A percentile compares a stretch with the other conserved stretches of the same genome.
phyloP scores from a whole-genome alignment of 2,888 invertebrate species.

The Omphaloscelis lunosa region DNA sequence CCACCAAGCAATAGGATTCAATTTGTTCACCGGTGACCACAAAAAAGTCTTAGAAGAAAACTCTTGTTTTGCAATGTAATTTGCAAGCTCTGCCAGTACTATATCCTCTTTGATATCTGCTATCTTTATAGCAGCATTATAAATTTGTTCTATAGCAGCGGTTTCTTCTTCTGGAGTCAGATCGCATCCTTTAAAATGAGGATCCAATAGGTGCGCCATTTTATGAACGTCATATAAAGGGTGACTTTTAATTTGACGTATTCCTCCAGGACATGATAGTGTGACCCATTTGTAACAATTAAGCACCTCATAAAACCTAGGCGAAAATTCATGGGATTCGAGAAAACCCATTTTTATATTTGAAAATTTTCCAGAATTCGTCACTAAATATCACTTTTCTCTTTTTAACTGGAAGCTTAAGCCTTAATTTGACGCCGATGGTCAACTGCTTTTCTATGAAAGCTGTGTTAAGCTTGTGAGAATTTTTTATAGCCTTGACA shows the following conservation, averaged over 20 bases:
- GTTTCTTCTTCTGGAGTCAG: background rate
- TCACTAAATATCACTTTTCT: no score
- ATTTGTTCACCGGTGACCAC: background rate
- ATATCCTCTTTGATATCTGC: background rate
- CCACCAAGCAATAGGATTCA: background rate
- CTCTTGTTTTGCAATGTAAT: no score
- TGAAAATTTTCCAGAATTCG: no score
- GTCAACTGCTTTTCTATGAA: background rate
- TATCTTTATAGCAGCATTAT: slow-evolving; percentile 6
- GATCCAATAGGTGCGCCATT: background rate
- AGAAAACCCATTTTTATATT: no score
- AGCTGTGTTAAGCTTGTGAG: slow-evolving; percentile 2
- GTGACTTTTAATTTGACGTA: slow-evolving; percentile 1
- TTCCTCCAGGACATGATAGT: no score
- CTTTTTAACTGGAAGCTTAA: slow-evolving; percentile 4
- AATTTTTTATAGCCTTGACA: background rate
- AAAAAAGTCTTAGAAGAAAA: background rate
- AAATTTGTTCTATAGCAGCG: slow-evolving; percentile 1
- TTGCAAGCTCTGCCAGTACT: no score
- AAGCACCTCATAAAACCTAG: no score
- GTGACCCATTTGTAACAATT: no score
- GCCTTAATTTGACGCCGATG: background rate
- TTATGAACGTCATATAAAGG: slow-evolving; percentile 8
- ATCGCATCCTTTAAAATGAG: background rate
- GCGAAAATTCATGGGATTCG: no score